phyloP scores from a whole-genome alignment of 2,888 invertebrate genomes.

The Ellobium chinense region DNA sequence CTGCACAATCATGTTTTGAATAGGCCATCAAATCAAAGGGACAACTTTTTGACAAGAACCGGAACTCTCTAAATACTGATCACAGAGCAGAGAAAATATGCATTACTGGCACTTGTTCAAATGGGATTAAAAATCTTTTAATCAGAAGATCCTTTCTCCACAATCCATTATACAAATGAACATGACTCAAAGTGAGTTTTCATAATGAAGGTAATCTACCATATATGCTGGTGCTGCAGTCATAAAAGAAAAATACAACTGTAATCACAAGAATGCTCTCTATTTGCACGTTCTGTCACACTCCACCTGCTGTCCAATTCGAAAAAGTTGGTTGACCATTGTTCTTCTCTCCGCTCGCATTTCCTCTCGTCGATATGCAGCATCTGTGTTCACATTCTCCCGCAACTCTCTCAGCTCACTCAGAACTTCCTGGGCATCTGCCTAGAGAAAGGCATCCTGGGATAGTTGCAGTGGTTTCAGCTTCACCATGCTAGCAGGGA shows the following conservation, averaged over 20 bases:
- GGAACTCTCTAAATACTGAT: no score
- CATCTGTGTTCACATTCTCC: slow-evolving; percentile 58
- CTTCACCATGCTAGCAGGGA: no score
- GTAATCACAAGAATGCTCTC: neutral
- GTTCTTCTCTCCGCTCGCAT: slow-evolving; percentile 64
- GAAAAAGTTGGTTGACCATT: slow-evolving; percentile 63
- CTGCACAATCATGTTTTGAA: no score
- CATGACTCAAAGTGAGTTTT: neutral
- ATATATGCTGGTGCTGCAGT: neutral
- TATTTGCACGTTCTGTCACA: neutral
- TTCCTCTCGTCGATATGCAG: slow-evolving; percentile 58
- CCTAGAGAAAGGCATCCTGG: slow-evolving; percentile 56
- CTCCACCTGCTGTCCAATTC: slow-evolving; percentile 49
- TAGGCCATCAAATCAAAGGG: no score
- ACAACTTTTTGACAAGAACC: no score
- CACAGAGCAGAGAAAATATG: no score
- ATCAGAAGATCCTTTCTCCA: neutral
- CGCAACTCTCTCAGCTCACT: slow-evolving; percentile 66
- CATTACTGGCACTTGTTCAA: no score
- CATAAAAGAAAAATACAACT: neutral
- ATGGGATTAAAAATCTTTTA: neutral
- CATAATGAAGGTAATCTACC: no score
- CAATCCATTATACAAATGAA: neutral
- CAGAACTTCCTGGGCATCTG: slow-evolving; percentile 66
- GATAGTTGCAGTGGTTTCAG: no score